Evolutionary conservation across 2,797 vertebrate species (phyloP).

Genomic region (Sebastolobus alascanus): DNA sequence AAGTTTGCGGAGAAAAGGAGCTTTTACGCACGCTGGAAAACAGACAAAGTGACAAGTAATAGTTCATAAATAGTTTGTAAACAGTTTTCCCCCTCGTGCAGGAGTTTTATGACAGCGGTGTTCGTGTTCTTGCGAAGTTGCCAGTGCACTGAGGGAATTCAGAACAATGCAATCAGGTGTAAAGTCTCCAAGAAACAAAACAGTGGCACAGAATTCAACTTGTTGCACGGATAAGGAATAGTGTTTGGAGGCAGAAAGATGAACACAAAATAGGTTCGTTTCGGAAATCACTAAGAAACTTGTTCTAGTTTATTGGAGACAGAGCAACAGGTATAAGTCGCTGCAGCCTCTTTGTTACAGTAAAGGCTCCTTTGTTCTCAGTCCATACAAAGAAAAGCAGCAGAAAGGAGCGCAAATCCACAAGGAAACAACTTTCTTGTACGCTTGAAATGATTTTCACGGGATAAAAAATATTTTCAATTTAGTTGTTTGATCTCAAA

Average conservation of each 20-base stretch:
- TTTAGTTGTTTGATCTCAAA: not conserved
- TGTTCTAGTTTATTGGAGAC: slow-evolving; percentile 63
- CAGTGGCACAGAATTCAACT: slow-evolving; percentile 55
- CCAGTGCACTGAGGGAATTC: slow-evolving; percentile 69
- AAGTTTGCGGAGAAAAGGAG: slow-evolving; percentile 78
- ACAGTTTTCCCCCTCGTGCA: slow-evolving; percentile 16
- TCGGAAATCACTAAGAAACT: slow-evolving; percentile 56
- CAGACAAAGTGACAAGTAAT: slow-evolving; percentile 39
- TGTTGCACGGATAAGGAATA: slow-evolving; percentile 43
- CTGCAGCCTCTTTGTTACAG: slow-evolving; percentile 85
- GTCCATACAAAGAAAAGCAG: slow-evolving; percentile 73
- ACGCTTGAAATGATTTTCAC: slow-evolving; percentile 2
- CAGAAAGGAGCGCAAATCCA: slow-evolving; percentile 68
- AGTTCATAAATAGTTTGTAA: slow-evolving; percentile 41
- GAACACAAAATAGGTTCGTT: not conserved
- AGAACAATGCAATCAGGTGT: slow-evolving; percentile 83
- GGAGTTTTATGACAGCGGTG: slow-evolving; percentile 21
- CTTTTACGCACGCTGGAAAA: slow-evolving; percentile 67
- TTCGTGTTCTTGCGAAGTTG: slow-evolving; percentile 63
- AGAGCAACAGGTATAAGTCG: slow-evolving; percentile 94
- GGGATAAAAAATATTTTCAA: not conserved
- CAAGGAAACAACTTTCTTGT: slow-evolving; percentile 50
- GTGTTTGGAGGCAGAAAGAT: not conserved
- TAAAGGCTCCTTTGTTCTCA: slow-evolving; percentile 86
- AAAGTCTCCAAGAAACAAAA: slow-evolving; percentile 69